These are phyloP conservation scores for Seriola rivoliana DNA, from an alignment of 2,113 vertebrate species.

Conservation along the genomic window DNA sequence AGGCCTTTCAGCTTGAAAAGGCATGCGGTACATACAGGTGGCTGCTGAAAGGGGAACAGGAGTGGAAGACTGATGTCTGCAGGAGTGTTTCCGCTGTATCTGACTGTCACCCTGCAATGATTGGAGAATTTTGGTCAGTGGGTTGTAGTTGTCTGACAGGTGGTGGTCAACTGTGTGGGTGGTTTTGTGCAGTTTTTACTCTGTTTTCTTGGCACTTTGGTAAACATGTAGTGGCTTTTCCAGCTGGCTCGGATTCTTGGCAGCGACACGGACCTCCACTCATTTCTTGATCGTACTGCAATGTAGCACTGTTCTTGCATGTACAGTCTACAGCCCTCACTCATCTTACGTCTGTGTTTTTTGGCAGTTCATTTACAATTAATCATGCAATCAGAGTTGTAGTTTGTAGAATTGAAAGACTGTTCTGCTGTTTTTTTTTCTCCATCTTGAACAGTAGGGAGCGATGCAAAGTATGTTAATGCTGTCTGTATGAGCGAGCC, in stretches of 20 bases:
- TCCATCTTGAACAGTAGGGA: neutral
- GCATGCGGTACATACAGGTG: neutral
- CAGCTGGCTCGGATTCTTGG: neutral
- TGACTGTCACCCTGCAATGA: neutral
- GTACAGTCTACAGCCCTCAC: neutral
- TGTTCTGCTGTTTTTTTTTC: neutral
- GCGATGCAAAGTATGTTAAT: neutral
- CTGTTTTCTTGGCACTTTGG: neutral
- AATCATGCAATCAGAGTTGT: neutral
- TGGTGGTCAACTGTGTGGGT: neutral
- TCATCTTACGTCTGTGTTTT: neutral
- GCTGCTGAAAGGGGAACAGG: slow-evolving; percentile 14
- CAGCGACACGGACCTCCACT: neutral
- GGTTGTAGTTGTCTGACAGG: slow-evolving; percentile 13
- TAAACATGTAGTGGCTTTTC: neutral
- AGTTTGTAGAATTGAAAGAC: neutral
- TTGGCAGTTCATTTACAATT: neutral
- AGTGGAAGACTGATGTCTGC: slow-evolving; percentile 14
- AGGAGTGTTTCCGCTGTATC: slow-evolving; percentile 2
- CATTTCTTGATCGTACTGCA: neutral
- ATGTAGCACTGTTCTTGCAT: neutral
- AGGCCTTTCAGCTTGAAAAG: slow-evolving; percentile 45
- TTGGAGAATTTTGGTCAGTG: neutral
- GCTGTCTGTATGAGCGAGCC: neutral
- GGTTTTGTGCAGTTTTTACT: slow-evolving; percentile 2